Conservation (phyloP, 2,797 vertebrate species). For the Salarias fasciatus region DNA sequence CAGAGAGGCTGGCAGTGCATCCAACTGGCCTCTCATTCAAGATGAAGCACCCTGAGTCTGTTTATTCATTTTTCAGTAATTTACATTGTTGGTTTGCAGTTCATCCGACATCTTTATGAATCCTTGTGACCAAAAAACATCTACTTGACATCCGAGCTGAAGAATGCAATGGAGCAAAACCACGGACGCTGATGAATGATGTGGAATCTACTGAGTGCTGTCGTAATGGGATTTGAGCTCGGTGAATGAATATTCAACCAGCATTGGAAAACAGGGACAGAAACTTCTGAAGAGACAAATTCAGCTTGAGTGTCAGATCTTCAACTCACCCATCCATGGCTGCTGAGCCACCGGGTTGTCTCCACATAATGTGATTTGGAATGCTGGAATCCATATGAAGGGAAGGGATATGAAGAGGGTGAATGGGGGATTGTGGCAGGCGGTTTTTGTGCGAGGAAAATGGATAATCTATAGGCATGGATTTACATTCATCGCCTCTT, state of each 20-base stretch:
- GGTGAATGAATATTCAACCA: conserved; percentile 1
- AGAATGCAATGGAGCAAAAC: neutral
- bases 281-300: neutral
- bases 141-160: neutral
- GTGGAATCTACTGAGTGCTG: neutral
- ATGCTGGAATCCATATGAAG: conserved; percentile 62
- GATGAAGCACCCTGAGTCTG: no score
- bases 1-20: no score
- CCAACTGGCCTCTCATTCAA: no score
- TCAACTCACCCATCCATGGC: conserved; percentile 22
- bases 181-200: neutral
- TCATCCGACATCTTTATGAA: no score
- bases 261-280: conserved; percentile 3
- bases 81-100: no score
- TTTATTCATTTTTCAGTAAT: no score
- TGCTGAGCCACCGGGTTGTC: conserved; percentile 38
- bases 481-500: conserved; percentile 71
- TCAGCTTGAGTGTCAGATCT: conserved; percentile 8
- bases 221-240: conserved; percentile 14
- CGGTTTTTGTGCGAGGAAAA: conserved; percentile 60
- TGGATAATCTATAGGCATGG: conserved; percentile 73
- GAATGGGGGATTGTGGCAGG: conserved; percentile 54
- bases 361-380: conserved; percentile 57
- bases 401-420: conserved; percentile 47
- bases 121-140: neutral